These are phyloP conservation scores for Urosaurus nigricauda DNA, from an alignment of 2,797 vertebrate genomes.

Conservation along the genomic window DNA sequence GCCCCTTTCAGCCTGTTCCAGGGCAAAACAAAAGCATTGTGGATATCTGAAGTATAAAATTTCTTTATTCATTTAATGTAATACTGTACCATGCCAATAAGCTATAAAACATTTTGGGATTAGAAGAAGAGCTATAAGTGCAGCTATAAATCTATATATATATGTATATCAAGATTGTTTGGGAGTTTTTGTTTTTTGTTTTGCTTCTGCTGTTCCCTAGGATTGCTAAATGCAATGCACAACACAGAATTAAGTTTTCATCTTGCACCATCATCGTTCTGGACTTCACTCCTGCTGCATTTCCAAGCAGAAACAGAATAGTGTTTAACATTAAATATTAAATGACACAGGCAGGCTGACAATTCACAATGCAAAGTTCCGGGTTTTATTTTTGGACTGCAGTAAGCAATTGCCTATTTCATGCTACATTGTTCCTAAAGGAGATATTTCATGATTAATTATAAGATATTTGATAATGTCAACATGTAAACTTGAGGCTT, in stretches of 20 bases:
- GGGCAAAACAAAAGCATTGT: background rate
- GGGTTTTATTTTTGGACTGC: constrained; percentile 21
- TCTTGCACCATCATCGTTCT: background rate
- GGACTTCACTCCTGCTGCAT: background rate
- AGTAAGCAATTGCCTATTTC: constrained; percentile 35
- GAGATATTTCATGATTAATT: constrained; percentile 47
- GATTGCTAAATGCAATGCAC: background rate
- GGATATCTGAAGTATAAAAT: background rate
- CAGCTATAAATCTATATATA: background rate
- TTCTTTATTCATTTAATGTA: background rate
- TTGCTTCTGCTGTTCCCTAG: background rate
- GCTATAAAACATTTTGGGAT: background rate
- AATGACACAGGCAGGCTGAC: constrained; percentile 27
- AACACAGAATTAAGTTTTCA: background rate
- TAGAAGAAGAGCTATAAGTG: background rate
- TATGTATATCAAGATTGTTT: background rate
- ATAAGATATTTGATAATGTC: constrained; percentile 35
- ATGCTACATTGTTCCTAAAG: constrained; percentile 29
- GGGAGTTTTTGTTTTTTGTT: too few species aligned
- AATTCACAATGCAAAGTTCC: constrained; percentile 16
- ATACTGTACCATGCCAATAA: constrained; percentile 15
- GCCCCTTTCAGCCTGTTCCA: background rate
- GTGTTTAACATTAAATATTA: constrained; percentile 33
- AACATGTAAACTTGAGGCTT: constrained; percentile 29
- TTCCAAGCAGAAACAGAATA: constrained; percentile 24